Evolutionary conservation across 2,888 invertebrate species (phyloP).

Genomic region (Metellina segmentata): DNA sequence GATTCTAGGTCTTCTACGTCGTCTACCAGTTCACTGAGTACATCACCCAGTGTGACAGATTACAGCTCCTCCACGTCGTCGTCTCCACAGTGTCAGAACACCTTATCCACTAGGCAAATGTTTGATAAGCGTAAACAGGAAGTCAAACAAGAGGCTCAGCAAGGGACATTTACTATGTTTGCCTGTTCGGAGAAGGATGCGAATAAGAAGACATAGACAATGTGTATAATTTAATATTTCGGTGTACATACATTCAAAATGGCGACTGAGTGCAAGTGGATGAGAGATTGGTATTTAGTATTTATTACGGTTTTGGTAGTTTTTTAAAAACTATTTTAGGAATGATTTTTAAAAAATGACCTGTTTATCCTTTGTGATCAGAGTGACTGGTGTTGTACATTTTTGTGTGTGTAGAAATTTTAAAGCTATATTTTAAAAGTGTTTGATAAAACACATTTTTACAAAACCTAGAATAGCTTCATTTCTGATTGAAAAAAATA

Average conservation of each 20-base stretch:
- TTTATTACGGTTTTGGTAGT: conserved; percentile 61
- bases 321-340: conserved; percentile 69
- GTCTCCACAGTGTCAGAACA: conserved; percentile 59
- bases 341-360: conserved; percentile 53
- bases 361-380: conserved; percentile 66
- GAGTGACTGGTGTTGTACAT: conserved; percentile 67
- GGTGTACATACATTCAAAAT: conserved; percentile 35
- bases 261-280: conserved; percentile 16
- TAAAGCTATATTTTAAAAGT: conserved; percentile 66
- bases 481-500: conserved; percentile 33
- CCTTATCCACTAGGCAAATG: background rate
- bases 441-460: conserved; percentile 59
- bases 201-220: background rate
- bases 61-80: conserved; percentile 74
- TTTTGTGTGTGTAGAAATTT: conserved; percentile 65
- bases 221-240: conserved; percentile 1
- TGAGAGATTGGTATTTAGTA: conserved; percentile 56
- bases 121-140: conserved; percentile 23
- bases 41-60: conserved; percentile 71
- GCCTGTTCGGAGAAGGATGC: background rate
- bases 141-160: conserved; percentile 15
- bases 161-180: background rate
- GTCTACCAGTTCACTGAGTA: conserved; percentile 72
- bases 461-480: conserved; percentile 60
- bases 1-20: conserved; percentile 60